A percentile compares a stretch with the other conserved stretches of the same genome.
Evolutionary conservation across 2,113 vertebrate species (phyloP).

Genomic region (Platichthys stellatus): DNA sequence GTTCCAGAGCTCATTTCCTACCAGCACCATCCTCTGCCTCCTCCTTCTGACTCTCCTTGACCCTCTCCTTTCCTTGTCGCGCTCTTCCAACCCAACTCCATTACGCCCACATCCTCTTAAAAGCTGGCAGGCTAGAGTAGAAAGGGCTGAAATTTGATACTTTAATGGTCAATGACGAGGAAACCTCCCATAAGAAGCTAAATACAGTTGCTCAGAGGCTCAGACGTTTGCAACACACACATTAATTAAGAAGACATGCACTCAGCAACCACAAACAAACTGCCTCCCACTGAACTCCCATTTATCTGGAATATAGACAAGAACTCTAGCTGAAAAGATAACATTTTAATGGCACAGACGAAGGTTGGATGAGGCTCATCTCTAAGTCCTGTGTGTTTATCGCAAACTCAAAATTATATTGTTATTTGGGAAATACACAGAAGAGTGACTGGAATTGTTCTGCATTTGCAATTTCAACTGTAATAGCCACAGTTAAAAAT

Average conservation of each 20-base stretch:
- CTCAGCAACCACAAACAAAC: neutral
- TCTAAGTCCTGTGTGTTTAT: neutral
- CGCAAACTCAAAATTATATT: neutral
- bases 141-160: conserved; percentile 4
- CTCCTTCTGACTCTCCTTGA: neutral
- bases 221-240: neutral
- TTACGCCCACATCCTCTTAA: conserved; percentile 47
- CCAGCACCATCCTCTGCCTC: neutral
- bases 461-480: too few species aligned
- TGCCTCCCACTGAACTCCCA: neutral
- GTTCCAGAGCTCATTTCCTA: neutral
- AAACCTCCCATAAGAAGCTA: neutral
- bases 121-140: conserved; percentile 1
- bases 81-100: conserved; percentile 28
- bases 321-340: conserved; percentile 1
- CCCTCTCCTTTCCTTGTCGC: conserved; percentile 1
- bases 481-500: too few species aligned
- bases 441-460: neutral
- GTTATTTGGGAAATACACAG: too few species aligned
- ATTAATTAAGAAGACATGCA: neutral
- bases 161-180: conserved; percentile 15
- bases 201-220: neutral
- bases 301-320: neutral
- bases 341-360: conserved; percentile 4
- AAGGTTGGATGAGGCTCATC: neutral